Evolutionary conservation across 1,140 invertebrate species (phyloP), one percentile per base, ranked within the genome.

Genomic region (Drosophila sturtevanti): DNA sequence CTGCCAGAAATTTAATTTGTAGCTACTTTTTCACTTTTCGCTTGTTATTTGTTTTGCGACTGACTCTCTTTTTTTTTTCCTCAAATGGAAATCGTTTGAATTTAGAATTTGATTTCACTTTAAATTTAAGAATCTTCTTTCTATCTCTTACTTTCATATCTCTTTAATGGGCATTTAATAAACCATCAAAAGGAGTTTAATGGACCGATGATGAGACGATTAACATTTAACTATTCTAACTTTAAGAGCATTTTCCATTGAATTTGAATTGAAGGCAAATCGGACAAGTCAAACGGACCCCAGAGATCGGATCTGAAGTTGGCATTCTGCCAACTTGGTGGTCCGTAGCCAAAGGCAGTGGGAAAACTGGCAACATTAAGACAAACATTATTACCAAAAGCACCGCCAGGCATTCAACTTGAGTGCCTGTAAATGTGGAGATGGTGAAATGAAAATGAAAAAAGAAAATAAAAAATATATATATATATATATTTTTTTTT

Each of bases 371-470:
- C 69, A 77, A 73, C 63, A 73, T 81, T 81, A 77, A 81, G 64
- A 61, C 52, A 60, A 77, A 77, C 77, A 70, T 70, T 79, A 66
- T 68, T 58, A 68, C 68, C 76, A 84, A 72, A 63, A 58, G 60
- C 76, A 64, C 76, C 80, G 68, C 79, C 65, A 87, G 84, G 64
- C 82, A 87, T 86, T 82, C 66, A 86, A 73, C 79, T 89, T 86
- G 68, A 86, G 82, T 86, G 79, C 82, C 79, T 81, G 75, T 87
- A 87, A 86, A 81, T 68, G 61, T n/a, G 22, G 41, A 21, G 14
- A 35, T 11, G 44, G 12, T 14, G n/a, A 48, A 63, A 52, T 14
- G 16, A 14, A n/a, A 60, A 44, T 9, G n/a, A 48, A 21, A 44
- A 7, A 21, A n/a, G 1, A 38, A 61, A 6, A 11, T 37, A 18